Evolutionary conservation across 2,113 vertebrate species (phyloP), one percentile per base, ranked within the genome.

Genomic region (Oryzias melastigma): DNA sequence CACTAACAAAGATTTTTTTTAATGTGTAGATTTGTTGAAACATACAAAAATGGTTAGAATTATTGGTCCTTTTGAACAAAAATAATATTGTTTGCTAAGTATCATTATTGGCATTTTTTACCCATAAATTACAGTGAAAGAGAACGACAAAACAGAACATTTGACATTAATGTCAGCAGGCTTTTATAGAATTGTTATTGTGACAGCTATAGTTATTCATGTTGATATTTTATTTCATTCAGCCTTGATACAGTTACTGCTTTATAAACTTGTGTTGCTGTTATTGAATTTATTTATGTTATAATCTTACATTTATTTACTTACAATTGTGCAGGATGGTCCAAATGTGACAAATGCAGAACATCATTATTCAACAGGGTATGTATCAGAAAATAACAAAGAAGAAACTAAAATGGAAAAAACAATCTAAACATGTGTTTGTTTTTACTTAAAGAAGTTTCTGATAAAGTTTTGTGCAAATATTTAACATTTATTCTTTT

Each of bases 361-460:
- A 59, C 80, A 27, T 58, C 87, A 83, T 72, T 85, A 85, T 61
- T 89, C 83, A 45, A 80, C 78, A 56, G 84, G 91, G 91, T 92
- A 89, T 40, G 89, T 85, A 65, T 77, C 35, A 35, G 2, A 35
- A 35, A 35, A 12, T 10, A 35, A 35, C 10, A 35, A 8, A 3
- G 35, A 35, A 35, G 35, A 35, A 35, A 1, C 35, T 35, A 35
- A 35, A 35, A 35, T 35, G 35, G 8, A 35, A 35, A 29, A 35
- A 35, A 35, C 8, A 12, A 35, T 8, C 35, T 35, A 35, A 35
- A 35, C 35, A 35, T 8, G 6, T 49, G 18, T 20, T 20, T 20
- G 1, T 49, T 49, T 49, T 49, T 10, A 49, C 20, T 1, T 3
- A 49, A 49, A 4, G 20, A 49, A 20, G 4, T 12, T 35, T 35